These are phyloP conservation scores for Metallyticus violacea DNA, from an alignment of 2,888 invertebrate genomes.

Conservation along the genomic window DNA sequence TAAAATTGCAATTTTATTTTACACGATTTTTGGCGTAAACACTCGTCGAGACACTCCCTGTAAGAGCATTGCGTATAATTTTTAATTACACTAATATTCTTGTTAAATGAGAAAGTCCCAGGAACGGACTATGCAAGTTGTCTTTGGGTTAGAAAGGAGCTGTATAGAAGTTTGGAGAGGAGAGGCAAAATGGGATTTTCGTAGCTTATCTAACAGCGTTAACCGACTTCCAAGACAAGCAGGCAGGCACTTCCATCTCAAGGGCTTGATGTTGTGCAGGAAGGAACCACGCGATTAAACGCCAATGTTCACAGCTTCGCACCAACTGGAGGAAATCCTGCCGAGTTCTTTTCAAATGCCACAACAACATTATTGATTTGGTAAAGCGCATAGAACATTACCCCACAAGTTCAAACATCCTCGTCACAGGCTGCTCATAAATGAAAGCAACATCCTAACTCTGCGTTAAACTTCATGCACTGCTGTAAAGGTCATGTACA, in stretches of 20 bases:
- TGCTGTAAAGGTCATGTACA: too few species aligned
- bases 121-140: not conserved
- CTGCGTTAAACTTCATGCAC: too few species aligned
- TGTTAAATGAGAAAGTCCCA: not conserved
- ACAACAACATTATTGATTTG: not conserved
- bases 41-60: not conserved
- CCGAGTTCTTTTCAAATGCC: not conserved
- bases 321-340: not conserved
- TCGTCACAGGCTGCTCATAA: not conserved
- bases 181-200: not conserved
- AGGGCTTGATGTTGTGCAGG: not conserved
- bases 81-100: not conserved
- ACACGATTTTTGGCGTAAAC: not conserved
- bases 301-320: not conserved
- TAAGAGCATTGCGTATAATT: not conserved
- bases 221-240: not conserved
- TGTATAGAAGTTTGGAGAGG: not conserved
- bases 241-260: not conserved
- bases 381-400: not conserved
- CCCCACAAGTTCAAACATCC: not conserved
- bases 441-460: too few species aligned
- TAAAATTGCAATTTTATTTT: conserved; percentile 25
- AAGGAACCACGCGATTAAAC: not conserved
- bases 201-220: not conserved
- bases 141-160: not conserved